Percentiles rank a stretch among this genome's conserved stretches.
phyloP scores from a whole-genome alignment of 2,113 vertebrate genomes.

The Cavia aperea region DNA sequence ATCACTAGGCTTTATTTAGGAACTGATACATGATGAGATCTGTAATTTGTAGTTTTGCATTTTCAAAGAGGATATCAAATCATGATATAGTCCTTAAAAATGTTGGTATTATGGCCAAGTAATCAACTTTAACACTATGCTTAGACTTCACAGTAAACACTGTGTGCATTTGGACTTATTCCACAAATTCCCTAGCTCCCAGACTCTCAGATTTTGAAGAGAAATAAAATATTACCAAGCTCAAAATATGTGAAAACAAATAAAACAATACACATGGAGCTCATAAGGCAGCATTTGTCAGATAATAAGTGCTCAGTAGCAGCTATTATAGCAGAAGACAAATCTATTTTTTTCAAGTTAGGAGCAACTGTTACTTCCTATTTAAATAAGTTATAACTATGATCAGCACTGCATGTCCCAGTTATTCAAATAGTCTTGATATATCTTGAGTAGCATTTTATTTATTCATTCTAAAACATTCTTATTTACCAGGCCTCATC shows the following conservation, averaged over 20 bases:
- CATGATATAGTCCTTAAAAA: neutral
- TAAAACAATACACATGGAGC: neutral
- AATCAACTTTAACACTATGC: neutral
- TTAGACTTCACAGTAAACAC: too few relatives aligned
- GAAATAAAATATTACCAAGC: neutral
- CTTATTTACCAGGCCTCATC: neutral
- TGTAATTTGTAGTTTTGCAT: neutral
- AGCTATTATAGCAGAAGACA: neutral
- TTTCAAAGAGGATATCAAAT: neutral
- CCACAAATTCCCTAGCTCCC: neutral
- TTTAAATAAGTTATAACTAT: neutral
- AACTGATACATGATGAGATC: neutral
- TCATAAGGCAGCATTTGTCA: neutral
- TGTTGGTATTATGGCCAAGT: neutral
- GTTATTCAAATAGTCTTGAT: neutral
- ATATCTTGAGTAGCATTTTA: neutral
- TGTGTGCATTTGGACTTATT: neutral
- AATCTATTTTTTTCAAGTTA: neutral
- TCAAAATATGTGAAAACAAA: neutral
- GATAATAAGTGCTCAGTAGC: neutral
- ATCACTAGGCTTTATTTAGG: neutral
- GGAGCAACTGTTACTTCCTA: neutral
- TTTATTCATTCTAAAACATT: neutral
- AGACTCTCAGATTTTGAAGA: neutral
- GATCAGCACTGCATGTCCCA: neutral